Conservation (phyloP, 2,113 vertebrate genomes). For the Andinoacara biseriatus region DNA sequence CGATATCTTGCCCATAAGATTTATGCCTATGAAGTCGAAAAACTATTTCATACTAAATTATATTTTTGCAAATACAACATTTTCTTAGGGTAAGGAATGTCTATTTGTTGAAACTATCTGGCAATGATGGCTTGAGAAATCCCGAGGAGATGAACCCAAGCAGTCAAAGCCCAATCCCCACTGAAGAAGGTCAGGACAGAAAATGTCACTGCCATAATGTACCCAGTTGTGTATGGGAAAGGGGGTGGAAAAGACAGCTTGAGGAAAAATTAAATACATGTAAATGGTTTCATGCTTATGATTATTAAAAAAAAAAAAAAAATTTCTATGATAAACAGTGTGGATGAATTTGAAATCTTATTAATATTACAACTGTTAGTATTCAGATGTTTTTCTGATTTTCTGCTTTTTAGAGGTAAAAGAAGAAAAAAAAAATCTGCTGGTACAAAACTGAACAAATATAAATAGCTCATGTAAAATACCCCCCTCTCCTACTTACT, state of each 20-base stretch:
- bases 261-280: conserved; percentile 62
- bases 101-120: conserved; percentile 68
- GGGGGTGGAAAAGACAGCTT: conserved; percentile 70
- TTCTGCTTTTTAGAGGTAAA: conserved; percentile 9
- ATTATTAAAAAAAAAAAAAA: too few relatives aligned
- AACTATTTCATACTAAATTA: conserved; percentile 48
- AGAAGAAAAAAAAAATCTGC: conserved; percentile 42
- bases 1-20: background rate
- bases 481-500: conserved; percentile 76
- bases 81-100: conserved; percentile 59
- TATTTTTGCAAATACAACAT: conserved; percentile 45
- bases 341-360: background rate
- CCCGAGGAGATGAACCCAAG: conserved; percentile 80
- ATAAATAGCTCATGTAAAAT: conserved; percentile 69
- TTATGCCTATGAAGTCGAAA: background rate
- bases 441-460: conserved; percentile 67
- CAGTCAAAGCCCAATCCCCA: conserved; percentile 73
- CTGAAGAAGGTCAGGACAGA: conserved; percentile 78
- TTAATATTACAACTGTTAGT: background rate
- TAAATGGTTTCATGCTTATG: conserved; percentile 30
- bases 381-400: background rate
- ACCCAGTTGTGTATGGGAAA: conserved; percentile 71
- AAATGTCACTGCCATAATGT: conserved; percentile 83
- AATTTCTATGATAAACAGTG: background rate
- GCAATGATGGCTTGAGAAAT: conserved; percentile 77